phyloP scores from a whole-genome alignment of 23 tunicate genomes.

The Botrylloides violaceus region DNA sequence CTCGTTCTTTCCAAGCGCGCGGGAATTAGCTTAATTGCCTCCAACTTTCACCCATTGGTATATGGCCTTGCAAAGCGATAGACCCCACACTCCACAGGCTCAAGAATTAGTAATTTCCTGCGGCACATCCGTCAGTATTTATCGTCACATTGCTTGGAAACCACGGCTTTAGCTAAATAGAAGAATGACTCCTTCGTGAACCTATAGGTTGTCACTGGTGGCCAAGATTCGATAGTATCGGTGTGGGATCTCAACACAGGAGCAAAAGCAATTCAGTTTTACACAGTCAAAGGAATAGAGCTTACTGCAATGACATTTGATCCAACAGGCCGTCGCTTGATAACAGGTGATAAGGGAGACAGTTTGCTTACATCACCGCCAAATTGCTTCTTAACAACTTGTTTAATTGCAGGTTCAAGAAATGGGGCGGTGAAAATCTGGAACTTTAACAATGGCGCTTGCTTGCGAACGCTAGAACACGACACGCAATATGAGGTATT shows the following conservation, averaged over 20 bases:
- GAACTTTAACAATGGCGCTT: conserved; percentile 92
- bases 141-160: not conserved
- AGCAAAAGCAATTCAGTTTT: conserved; percentile 78
- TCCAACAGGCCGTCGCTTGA: conserved; percentile 55
- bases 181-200: too few species aligned
- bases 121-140: not conserved
- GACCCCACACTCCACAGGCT: too few species aligned
- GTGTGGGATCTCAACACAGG: conserved; percentile 96
- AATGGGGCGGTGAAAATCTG: conserved; percentile 80
- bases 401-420: conserved; percentile 35
- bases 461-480: conserved; percentile 37
- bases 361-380: too few species aligned
- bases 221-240: conserved; percentile 82
- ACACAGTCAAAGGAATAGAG: conserved; percentile 54
- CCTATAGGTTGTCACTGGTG: conserved; percentile 61
- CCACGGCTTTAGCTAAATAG: too few species aligned
- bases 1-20: too few species aligned
- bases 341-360: conserved; percentile 30
- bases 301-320: conserved; percentile 81
- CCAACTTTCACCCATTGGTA: too few species aligned
- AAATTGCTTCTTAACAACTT: too few species aligned
- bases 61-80: too few species aligned
- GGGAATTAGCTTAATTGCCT: too few species aligned
- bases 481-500: conserved; percentile 54
- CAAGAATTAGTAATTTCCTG: too few species aligned